These are phyloP conservation scores for Pantala flavescens DNA, from an alignment of 1,140 invertebrate genomes.

Conservation along the genomic window DNA sequence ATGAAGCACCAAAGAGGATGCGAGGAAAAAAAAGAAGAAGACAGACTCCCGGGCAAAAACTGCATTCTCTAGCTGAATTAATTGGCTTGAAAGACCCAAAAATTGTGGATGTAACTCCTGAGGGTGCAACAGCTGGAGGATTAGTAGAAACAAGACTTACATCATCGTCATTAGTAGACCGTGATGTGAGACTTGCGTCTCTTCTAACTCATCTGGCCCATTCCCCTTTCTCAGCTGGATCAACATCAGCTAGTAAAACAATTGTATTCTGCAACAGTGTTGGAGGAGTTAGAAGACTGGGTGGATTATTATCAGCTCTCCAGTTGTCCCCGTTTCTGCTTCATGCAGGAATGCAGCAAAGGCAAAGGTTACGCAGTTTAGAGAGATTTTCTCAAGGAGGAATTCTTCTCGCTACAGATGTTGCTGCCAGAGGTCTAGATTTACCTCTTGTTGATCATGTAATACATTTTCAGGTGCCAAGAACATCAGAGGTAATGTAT, in stretches of 20 bases:
- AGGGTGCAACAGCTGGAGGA: constrained; percentile 62
- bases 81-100: constrained; percentile 81
- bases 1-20: constrained; percentile 67
- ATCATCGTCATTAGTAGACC: constrained; percentile 26
- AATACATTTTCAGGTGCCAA: constrained; percentile 94
- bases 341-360: constrained; percentile 92
- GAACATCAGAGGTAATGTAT: constrained; percentile 69
- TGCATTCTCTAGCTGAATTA: constrained; percentile 56
- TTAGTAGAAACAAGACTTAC: constrained; percentile 73
- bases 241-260: constrained; percentile 49
- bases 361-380: constrained; percentile 87
- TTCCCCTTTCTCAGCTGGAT: neutral
- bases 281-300: constrained; percentile 76
- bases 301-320: constrained; percentile 70
- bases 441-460: constrained; percentile 91
- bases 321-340: constrained; percentile 69
- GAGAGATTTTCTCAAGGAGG: constrained; percentile 54
- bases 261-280: constrained; percentile 98
- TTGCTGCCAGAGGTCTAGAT: constrained; percentile 92
- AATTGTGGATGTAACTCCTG: constrained; percentile 79
- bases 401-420: constrained; percentile 91
- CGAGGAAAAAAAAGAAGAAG: constrained; percentile 48
- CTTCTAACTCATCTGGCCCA: neutral
- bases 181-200: neutral
- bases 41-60: constrained; percentile 56